Base-by-base conservation (phyloP, 2,888 invertebrate species). In the Euclidia mi region DNA sequence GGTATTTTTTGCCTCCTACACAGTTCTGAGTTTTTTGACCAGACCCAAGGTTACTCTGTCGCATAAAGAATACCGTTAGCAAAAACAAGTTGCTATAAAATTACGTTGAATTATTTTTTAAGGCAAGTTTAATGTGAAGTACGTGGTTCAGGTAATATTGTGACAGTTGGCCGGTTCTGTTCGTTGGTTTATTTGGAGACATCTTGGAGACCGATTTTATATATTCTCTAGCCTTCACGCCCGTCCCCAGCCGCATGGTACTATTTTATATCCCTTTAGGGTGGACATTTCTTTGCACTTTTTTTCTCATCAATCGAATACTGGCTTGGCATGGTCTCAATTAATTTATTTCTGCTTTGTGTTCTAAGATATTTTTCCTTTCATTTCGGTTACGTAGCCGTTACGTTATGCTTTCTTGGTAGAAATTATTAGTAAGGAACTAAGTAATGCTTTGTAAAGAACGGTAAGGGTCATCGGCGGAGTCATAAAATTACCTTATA, bases 21-120 rank as follows among this genome's bases (percentile, higher is more conserved):
- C 18, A 37, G 43, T 11, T 12, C 28, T 11, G 48, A 63, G 71
- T 68, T 75, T 75, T 65, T 73, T 69, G 65, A 69, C 72, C 68
- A 55, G 34, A 41, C 37, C 37, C 73, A 73, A 73, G 73, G 73
- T 62, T 60, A 56, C 44, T 45, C 52, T 6, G 47, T 49, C 65
- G 40, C 52, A 12, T 51, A 57, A 47, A 31, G 18, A 28, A 61
- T 72, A 69, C 73, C 63, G 73, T 73, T 76, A 58, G 47, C 51
- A 69, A 44, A 25, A 59, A 57, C 63, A 69, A 64, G 46, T 42
- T n/a, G 40, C 37, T 12, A 56, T 62, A 55, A 71, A 49, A 34
- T 63, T 46, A 42, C 50, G 25, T 38, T 45, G 41, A 60, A 64
- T 63, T 59, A 59, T 72, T 74, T 71, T 60, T 61, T 50, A 56